phyloP scores from a whole-genome alignment of 2,888 invertebrate genomes.

The Mechanitis messenoides region DNA sequence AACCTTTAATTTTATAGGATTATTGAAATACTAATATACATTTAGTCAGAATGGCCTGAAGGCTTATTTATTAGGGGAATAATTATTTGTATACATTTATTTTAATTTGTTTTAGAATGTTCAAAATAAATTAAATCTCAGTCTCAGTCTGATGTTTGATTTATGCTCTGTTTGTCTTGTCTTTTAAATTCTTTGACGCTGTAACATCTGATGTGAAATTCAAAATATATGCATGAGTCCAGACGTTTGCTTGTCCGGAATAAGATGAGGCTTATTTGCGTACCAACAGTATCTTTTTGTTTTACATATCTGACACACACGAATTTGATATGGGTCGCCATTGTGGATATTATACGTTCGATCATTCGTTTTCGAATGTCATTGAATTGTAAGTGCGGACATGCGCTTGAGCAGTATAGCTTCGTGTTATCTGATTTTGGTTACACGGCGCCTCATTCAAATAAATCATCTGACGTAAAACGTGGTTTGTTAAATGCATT shows the following conservation, averaged over 20 bases:
- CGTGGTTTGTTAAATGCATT: slow-evolving; percentile 45
- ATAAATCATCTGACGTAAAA: slow-evolving; percentile 40
- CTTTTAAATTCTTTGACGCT: slow-evolving; percentile 31
- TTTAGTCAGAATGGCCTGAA: too few species aligned
- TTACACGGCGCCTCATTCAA: slow-evolving; percentile 37
- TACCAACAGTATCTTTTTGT: slow-evolving; percentile 41
- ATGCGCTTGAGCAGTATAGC: slow-evolving; percentile 38
- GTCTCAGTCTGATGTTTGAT: slow-evolving; percentile 15
- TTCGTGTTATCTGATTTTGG: slow-evolving; percentile 37
- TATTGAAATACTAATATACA: too few species aligned
- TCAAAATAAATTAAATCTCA: too few species aligned
- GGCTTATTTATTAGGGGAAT: too few species aligned
- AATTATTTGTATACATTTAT: too few species aligned
- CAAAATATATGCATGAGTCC: slow-evolving; percentile 44
- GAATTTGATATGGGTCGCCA: slow-evolving; percentile 63
- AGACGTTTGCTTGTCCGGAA: slow-evolving; percentile 39
- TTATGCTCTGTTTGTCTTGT: slow-evolving; percentile 29
- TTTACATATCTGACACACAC: slow-evolving; percentile 32
- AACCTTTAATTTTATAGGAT: too few species aligned
- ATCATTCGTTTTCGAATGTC: slow-evolving; percentile 45
- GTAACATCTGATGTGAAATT: slow-evolving; percentile 41
- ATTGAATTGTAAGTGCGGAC: slow-evolving; percentile 50
- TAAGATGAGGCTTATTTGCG: slow-evolving; percentile 34
- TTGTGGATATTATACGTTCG: slow-evolving; percentile 40
- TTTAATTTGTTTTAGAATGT: too few species aligned